phyloP scores from a whole-genome alignment of 1,140 invertebrate species.

The Vanessa atalanta region DNA sequence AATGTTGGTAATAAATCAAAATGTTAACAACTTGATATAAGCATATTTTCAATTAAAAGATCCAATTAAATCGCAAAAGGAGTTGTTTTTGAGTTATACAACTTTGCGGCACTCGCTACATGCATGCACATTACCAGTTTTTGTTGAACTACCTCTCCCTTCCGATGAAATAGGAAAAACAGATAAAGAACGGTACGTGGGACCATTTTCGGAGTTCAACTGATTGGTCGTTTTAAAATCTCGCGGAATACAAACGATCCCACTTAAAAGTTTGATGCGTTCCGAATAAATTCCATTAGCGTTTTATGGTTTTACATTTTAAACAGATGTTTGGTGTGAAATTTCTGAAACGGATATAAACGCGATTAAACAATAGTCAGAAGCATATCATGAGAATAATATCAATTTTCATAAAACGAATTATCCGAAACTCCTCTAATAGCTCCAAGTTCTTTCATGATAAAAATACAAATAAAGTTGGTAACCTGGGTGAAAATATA shows the following conservation, averaged over 20 bases:
- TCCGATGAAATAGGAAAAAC: slow-evolving; percentile 1
- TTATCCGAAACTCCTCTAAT: no score
- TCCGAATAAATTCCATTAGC: slow-evolving; percentile 73
- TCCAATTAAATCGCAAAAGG: slow-evolving; percentile 63
- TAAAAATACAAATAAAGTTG: no score
- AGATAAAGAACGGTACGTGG: slow-evolving; percentile 30
- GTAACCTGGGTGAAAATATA: no score
- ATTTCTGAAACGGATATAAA: slow-evolving; percentile 13
- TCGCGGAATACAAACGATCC: slow-evolving; percentile 66
- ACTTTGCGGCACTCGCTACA: slow-evolving; percentile 50
- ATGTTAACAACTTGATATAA: slow-evolving; percentile 27
- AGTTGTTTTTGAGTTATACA: slow-evolving; percentile 56
- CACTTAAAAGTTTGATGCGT: slow-evolving; percentile 74
- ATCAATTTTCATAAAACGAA: not conserved
- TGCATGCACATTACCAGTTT: slow-evolving; percentile 46
- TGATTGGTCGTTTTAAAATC: slow-evolving; percentile 45
- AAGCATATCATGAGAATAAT: not conserved
- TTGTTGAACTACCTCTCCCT: slow-evolving; percentile 32
- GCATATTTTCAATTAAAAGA: slow-evolving; percentile 64
- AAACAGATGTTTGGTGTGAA: slow-evolving; percentile 56
- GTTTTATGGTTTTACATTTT: slow-evolving; percentile 72
- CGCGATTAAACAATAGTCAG: not conserved
- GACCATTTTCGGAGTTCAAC: slow-evolving; percentile 33
- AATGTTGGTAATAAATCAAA: not conserved
- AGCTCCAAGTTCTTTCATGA: no score